Conservation (phyloP, 2,888 invertebrate genomes). For the Ptychoptera albimana region DNA sequence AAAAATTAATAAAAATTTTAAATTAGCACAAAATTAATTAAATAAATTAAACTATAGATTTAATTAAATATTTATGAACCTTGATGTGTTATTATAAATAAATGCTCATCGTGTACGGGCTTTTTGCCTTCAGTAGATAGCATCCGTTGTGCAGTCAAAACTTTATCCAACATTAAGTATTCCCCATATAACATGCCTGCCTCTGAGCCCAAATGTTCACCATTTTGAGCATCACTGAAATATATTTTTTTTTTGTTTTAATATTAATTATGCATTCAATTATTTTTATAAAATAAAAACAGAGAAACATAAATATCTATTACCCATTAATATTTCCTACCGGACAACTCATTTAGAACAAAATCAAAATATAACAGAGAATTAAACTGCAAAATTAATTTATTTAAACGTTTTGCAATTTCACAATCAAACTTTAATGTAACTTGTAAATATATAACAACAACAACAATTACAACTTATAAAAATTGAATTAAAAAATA, state of each 20-base stretch:
- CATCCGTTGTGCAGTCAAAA: constrained; percentile 66
- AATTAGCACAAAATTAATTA: neutral
- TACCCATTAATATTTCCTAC: constrained; percentile 4
- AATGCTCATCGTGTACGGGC: constrained; percentile 88
- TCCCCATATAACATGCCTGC: constrained; percentile 79
- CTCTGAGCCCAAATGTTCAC: constrained; percentile 45
- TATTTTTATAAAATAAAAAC: neutral
- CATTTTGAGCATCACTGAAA: constrained; percentile 24
- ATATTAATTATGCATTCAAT: neutral
- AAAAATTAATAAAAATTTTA: constrained; percentile 13
- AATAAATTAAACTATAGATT: too few species aligned
- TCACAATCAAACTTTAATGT: neutral
- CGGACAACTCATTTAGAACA: constrained; percentile 4
- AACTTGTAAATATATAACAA: too few species aligned
- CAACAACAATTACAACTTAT: too few species aligned
- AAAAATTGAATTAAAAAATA: too few species aligned
- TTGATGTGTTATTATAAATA: constrained; percentile 96
- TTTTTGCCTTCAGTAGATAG: constrained; percentile 55
- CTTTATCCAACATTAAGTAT: constrained; percentile 78
- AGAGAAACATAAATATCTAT: neutral
- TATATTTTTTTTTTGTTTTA: neutral
- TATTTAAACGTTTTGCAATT: neutral
- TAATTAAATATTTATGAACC: too few species aligned
- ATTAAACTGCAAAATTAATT: neutral
- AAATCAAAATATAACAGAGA: neutral